These are phyloP conservation scores for Episyrphus balteatus DNA, from an alignment of 1,140 invertebrate species.

Conservation along the genomic window DNA sequence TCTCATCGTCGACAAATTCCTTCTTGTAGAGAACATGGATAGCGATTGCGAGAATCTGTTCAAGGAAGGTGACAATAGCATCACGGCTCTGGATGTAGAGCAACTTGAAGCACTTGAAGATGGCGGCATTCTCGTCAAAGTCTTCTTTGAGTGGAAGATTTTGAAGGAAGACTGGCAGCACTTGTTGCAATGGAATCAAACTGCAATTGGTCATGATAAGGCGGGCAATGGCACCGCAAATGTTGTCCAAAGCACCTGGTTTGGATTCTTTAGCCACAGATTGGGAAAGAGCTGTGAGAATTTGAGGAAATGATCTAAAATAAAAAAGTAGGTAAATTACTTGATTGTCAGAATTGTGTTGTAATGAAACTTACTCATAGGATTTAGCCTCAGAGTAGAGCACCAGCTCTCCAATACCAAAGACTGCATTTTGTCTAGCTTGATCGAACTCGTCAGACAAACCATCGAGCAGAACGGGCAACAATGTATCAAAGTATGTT, in stretches of 20 bases:
- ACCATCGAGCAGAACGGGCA: constrained; percentile 50
- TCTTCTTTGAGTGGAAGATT: constrained; percentile 65
- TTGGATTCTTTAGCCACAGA: constrained; percentile 50
- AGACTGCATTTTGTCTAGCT: constrained; percentile 66
- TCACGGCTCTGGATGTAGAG: constrained; percentile 49
- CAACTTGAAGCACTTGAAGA: constrained; percentile 52
- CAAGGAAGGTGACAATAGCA: constrained; percentile 41
- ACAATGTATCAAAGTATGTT: constrained; percentile 47
- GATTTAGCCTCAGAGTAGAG: constrained; percentile 39
- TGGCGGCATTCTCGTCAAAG: constrained; percentile 58
- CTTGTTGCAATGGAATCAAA: constrained; percentile 53
- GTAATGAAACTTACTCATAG: constrained; percentile 18
- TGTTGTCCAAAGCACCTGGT: constrained; percentile 57
- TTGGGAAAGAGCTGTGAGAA: constrained; percentile 54
- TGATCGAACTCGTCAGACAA: constrained; percentile 50
- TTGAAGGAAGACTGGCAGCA: constrained; percentile 59
- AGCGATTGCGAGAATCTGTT: constrained; percentile 42
- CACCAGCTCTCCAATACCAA: constrained; percentile 62
- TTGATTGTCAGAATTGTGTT: background rate
- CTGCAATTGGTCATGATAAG: constrained; percentile 54
- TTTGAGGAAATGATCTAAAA: constrained; percentile 34
- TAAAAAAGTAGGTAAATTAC: background rate
- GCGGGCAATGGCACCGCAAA: constrained; percentile 64
- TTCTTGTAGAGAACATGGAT: constrained; percentile 43
- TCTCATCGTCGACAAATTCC: constrained; percentile 20